Evolutionary conservation across 2,113 vertebrate species (phyloP).

Genomic region (Sander vitreus): DNA sequence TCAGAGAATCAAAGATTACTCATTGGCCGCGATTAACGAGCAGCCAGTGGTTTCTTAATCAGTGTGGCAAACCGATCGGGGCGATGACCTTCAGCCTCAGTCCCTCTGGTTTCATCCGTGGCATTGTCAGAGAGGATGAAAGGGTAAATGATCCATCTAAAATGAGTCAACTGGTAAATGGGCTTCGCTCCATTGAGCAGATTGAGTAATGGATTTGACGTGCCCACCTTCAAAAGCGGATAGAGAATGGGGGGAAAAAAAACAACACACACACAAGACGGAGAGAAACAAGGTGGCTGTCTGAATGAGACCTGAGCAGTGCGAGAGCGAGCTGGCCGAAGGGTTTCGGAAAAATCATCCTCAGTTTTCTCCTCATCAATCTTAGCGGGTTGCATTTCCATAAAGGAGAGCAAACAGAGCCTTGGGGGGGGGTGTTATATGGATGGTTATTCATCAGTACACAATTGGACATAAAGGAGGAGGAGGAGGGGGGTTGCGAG

Average conservation of each 20-base stretch:
- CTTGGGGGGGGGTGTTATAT: constrained; percentile 28
- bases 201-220: constrained; percentile 79
- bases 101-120: constrained; percentile 63
- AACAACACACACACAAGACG: constrained; percentile 40
- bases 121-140: constrained; percentile 74
- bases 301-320: constrained; percentile 41
- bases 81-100: constrained; percentile 20
- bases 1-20: constrained; percentile 13
- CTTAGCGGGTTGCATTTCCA: constrained; percentile 58
- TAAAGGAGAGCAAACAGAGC: constrained; percentile 42
- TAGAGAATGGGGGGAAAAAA: constrained; percentile 44
- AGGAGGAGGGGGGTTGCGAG: neutral
- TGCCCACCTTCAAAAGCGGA: constrained; percentile 68
- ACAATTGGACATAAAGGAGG: constrained; percentile 38
- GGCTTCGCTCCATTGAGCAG: constrained; percentile 75
- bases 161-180: constrained; percentile 80
- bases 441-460: constrained; percentile 52
- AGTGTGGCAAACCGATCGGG: neutral
- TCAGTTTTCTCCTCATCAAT: constrained; percentile 57
- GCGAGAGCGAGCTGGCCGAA: constrained; percentile 31
- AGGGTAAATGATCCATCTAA: constrained; percentile 79
- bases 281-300: constrained; percentile 24
- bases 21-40: constrained; percentile 7
- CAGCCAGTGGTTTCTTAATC: constrained; percentile 20
- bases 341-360: constrained; percentile 46